These are phyloP conservation scores for Drosophila sp. DNA, from an alignment of 1,140 invertebrate genomes.

Conservation along the genomic window DNA sequence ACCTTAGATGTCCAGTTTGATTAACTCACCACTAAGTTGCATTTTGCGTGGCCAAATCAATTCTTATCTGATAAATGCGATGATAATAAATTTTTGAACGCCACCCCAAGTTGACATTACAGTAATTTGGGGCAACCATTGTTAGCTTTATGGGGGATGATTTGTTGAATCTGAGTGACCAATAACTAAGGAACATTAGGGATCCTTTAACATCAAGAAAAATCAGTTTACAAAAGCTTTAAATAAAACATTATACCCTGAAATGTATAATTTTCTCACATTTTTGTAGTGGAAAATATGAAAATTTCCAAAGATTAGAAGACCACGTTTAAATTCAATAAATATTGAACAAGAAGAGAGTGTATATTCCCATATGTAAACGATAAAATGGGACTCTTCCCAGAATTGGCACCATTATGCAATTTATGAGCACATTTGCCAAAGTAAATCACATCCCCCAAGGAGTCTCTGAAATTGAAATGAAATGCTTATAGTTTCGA, in stretches of 20 bases:
- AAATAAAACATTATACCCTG: too few species aligned
- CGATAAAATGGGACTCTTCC: neutral
- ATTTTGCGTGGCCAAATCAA: conserved; percentile 20
- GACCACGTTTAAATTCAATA: too few species aligned
- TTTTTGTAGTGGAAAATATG: too few species aligned
- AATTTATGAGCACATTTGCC: neutral
- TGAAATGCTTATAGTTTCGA: conserved; percentile 31
- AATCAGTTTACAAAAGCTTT: too few species aligned
- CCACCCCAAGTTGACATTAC: neutral
- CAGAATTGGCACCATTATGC: neutral
- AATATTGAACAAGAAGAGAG: too few species aligned
- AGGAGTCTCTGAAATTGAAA: conserved; percentile 19
- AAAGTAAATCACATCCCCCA: neutral
- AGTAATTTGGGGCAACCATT: neutral
- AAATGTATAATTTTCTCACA: too few species aligned
- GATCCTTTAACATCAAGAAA: too few species aligned
- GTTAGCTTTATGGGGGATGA: neutral
- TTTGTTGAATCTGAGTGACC: neutral
- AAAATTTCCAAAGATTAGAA: too few species aligned
- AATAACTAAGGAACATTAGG: neutral
- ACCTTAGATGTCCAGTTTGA: neutral
- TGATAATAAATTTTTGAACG: neutral
- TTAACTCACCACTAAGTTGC: conserved; percentile 26
- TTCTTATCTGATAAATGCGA: conserved; percentile 2
- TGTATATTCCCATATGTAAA: neutral